phyloP scores from a whole-genome alignment of 2,888 invertebrate genomes.

The Flexamia atlantica region DNA sequence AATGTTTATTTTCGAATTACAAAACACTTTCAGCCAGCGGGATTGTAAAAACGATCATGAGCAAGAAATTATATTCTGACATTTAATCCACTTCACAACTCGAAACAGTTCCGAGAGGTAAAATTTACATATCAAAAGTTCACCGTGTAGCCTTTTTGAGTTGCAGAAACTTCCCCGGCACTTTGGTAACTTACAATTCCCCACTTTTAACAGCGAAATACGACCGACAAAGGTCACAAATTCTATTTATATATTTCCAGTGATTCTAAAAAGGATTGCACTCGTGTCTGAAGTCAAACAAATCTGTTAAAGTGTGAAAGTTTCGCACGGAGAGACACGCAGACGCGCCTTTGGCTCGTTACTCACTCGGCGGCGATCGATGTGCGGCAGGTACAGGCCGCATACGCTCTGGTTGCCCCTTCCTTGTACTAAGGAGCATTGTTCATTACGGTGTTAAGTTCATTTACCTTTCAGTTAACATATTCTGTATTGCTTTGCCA shows the following conservation, averaged over 20 bases:
- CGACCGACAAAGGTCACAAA: neutral
- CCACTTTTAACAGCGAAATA: neutral
- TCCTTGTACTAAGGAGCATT: too few species aligned
- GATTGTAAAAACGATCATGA: too few species aligned
- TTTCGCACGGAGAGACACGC: neutral
- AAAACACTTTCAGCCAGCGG: too few species aligned
- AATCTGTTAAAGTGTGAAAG: neutral
- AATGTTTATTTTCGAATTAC: too few species aligned
- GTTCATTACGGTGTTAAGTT: too few species aligned
- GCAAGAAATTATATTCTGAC: neutral
- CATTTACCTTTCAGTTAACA: too few species aligned
- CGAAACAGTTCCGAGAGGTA: neutral
- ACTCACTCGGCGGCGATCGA: neutral
- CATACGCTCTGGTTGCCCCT: too few species aligned
- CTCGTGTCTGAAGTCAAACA: neutral
- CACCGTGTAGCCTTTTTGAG: neutral
- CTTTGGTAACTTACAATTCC: neutral
- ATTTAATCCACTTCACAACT: neutral
- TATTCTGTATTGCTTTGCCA: too few species aligned
- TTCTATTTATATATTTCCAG: neutral
- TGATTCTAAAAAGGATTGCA: neutral
- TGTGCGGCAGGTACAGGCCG: neutral
- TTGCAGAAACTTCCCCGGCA: neutral
- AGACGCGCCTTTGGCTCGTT: neutral
- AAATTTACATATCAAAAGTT: constrained; percentile 5